Conservation (phyloP, 2,888 invertebrate species). For the Drosophila niveifrons region DNA sequence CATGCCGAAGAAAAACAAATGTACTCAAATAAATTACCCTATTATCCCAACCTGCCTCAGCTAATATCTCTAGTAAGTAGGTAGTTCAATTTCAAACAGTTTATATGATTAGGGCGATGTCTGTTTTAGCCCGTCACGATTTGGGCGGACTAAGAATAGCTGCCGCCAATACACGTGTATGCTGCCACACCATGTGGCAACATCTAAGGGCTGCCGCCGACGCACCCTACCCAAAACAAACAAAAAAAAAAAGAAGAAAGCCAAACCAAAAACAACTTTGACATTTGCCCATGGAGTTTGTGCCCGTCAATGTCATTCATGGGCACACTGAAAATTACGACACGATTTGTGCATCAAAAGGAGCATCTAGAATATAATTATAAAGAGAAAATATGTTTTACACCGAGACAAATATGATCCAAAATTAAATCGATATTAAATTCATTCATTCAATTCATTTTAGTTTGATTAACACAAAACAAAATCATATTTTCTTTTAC, state of each 20-base stretch:
- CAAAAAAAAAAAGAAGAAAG: background rate
- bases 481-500: no score
- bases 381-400: conserved; percentile 16
- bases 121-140: conserved; percentile 5
- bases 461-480: no score
- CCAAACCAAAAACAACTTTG: conserved; percentile 48
- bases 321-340: conserved; percentile 56
- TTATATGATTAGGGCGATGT: conserved; percentile 46
- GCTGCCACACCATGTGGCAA: conserved; percentile 44
- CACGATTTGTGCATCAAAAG: conserved; percentile 44
- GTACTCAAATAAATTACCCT: conserved; percentile 19
- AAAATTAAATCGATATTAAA: background rate
- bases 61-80: conserved; percentile 22
- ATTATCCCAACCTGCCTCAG: conserved; percentile 22
- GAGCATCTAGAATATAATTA: conserved; percentile 43
- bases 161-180: conserved; percentile 29
- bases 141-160: conserved; percentile 49
- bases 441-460: no score
- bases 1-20: conserved; percentile 4
- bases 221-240: background rate
- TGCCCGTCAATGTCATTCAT: conserved; percentile 59
- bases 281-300: conserved; percentile 69
- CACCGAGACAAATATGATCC: conserved; percentile 5
- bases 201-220: conserved; percentile 43
- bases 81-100: conserved; percentile 37